Evolutionary conservation across 2,113 vertebrate genomes (phyloP), one percentile per base, ranked within the genome.

Genomic region (Atractosteus spatula): DNA sequence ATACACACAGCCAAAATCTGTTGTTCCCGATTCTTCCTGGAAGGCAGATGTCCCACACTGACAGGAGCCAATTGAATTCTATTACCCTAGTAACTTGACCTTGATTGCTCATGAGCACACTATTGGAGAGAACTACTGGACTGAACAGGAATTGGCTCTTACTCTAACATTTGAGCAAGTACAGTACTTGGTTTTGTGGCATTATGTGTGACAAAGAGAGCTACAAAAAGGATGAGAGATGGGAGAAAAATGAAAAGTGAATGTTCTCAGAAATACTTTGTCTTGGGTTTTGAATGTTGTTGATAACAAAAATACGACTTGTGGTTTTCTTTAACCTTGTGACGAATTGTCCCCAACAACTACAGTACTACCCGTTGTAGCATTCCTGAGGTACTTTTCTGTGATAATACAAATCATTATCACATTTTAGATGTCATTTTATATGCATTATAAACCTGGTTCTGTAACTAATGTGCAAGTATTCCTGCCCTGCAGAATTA

Each of bases 141-240:
- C 14, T 5, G 4, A 8, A 63, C 62, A 54, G 47, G 61, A 42
- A 41, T 47, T 0, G 17, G 62, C 72, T 29, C 4, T 55, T 68
- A 13, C 65, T 41, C 12, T 13, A 3, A 47, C 16, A 55, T 55
- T 66, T 42, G 55, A 45, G 69, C 66, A 68, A 59, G 57, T 57
- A 62, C 69, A 59, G 57, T 57, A 62, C 69, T 74, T 61, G 57
- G 55, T 43, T 74, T 57, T 68, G 56, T 62, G 56, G 47, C 29
- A 62, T 62, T 56, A 74, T 55, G 55, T 69, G 17, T 54, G 62
- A 16, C 10, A 45, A 61, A 45, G 17, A 73, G 59, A 66, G 71
- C 54, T 68, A 61, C 66, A 67, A 61, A 73, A 67, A 44, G 71
- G 67, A 54, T 16, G 54, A 61, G 66, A 16, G 47, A 41, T 47